Evolutionary conservation across 2,888 invertebrate species (phyloP).

Genomic region (Thereva unica): DNA sequence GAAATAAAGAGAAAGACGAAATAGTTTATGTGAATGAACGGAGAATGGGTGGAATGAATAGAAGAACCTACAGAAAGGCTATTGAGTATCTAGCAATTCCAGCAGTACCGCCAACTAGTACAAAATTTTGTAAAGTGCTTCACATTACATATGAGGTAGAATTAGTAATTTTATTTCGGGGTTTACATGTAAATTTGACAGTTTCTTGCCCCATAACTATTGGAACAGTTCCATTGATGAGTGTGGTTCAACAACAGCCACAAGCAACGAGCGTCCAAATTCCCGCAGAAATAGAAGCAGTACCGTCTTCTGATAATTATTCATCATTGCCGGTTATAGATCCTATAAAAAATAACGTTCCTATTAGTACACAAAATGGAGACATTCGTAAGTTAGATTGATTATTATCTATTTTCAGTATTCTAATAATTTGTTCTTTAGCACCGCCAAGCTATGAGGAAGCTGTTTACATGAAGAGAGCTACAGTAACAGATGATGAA

Average conservation of each 20-base stretch:
- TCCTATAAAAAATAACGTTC: not conserved
- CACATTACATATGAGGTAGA: conserved; percentile 53
- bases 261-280: not conserved
- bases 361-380: conserved; percentile 2
- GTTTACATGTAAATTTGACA: conserved; percentile 50
- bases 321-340: not conserved
- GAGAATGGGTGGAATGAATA: conserved; percentile 48
- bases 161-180: conserved; percentile 51
- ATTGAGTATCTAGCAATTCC: conserved; percentile 52
- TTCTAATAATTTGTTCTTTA: conserved; percentile 40
- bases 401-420: not conserved
- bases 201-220: conserved; percentile 54
- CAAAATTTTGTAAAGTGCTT: conserved; percentile 53
- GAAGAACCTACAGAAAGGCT: conserved; percentile 45
- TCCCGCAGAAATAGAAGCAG: not conserved
- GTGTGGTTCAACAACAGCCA: conserved; percentile 46
- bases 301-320: not conserved
- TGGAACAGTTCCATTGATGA: conserved; percentile 54
- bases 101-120: conserved; percentile 55
- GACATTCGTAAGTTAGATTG: conserved; percentile 36
- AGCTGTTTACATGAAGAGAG: conserved; percentile 53
- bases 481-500: conserved; percentile 53
- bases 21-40: conserved; percentile 51
- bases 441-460: conserved; percentile 58
- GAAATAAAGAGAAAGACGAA: conserved; percentile 48